Percentiles rank a stretch among this genome's conserved stretches.
phyloP scores from a whole-genome alignment of 2,888 invertebrate genomes.

The Deroplatys truncata region DNA sequence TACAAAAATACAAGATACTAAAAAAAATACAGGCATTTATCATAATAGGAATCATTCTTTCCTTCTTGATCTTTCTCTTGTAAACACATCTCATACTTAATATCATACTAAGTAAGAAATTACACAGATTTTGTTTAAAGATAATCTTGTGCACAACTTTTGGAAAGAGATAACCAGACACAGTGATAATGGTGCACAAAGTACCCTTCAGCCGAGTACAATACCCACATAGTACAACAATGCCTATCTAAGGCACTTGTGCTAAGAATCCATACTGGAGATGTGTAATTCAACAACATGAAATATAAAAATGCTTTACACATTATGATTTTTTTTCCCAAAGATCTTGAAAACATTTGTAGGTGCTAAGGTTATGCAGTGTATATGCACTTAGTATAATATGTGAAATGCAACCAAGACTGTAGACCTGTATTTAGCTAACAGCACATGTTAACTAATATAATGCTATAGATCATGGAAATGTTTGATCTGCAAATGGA shows the following conservation, averaged over 20 bases:
- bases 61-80: constrained; percentile 10
- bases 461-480: constrained; percentile 26
- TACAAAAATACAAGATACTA: constrained; percentile 29
- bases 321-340: background rate
- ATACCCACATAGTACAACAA: constrained; percentile 33
- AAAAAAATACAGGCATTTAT: constrained; percentile 25
- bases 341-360: background rate
- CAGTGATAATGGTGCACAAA: constrained; percentile 18
- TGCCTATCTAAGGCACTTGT: constrained; percentile 40
- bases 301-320: constrained; percentile 30
- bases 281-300: constrained; percentile 31
- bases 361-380: background rate
- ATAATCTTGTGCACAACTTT: constrained; percentile 26
- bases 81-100: constrained; percentile 20
- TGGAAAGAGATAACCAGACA: constrained; percentile 15
- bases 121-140: background rate
- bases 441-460: background rate
- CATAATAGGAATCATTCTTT: background rate
- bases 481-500: background rate
- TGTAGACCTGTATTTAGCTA: constrained; percentile 20
- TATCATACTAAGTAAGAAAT: constrained; percentile 19
- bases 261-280: constrained; percentile 33
- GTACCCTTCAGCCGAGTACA: background rate
- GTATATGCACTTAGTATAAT: background rate
- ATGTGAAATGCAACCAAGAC: constrained; percentile 8